Percentiles rank a stretch among this genome's conserved stretches.
phyloP scores from a whole-genome alignment of 2,113 vertebrate genomes.

The Oncorhynchus gorbuscha region DNA sequence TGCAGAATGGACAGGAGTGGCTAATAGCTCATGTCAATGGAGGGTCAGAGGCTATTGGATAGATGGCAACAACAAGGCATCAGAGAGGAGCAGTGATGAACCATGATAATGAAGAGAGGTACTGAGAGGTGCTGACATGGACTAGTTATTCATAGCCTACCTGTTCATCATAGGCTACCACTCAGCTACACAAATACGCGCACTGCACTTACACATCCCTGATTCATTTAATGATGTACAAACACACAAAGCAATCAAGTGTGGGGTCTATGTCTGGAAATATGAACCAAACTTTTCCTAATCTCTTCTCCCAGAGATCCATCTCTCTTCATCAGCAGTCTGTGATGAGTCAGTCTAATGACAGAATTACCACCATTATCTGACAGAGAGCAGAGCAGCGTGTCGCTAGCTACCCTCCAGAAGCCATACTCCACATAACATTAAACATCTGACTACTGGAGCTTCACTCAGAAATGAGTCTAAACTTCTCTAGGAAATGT shows the following conservation, averaged over 20 bases:
- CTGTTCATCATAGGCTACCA: too few species aligned
- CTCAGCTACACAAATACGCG: not conserved
- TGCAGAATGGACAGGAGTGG: slow-evolving; percentile 16
- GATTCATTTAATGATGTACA: not conserved
- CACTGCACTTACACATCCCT: not conserved
- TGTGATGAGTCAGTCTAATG: not conserved
- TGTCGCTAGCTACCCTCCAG: not conserved
- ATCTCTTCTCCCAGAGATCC: too few species aligned
- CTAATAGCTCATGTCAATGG: slow-evolving; percentile 34
- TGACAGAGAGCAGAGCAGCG: too few species aligned
- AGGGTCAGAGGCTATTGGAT: slow-evolving; percentile 33
- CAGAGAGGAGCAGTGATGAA: not conserved
- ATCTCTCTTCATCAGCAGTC: too few species aligned
- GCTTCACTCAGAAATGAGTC: too few species aligned
- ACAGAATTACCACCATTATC: not conserved
- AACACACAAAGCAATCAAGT: too few species aligned
- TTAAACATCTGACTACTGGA: too few species aligned
- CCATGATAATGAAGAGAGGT: not conserved
- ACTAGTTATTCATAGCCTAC: too few species aligned
- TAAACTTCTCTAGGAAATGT: too few species aligned
- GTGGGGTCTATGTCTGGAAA: too few species aligned
- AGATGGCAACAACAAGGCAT: slow-evolving; percentile 12
- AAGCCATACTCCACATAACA: not conserved
- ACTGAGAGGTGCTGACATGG: too few species aligned
- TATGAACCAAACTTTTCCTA: too few species aligned